Conservation (phyloP, 2,113 vertebrate genomes). For the Cyphomyrus discorhynchus region DNA sequence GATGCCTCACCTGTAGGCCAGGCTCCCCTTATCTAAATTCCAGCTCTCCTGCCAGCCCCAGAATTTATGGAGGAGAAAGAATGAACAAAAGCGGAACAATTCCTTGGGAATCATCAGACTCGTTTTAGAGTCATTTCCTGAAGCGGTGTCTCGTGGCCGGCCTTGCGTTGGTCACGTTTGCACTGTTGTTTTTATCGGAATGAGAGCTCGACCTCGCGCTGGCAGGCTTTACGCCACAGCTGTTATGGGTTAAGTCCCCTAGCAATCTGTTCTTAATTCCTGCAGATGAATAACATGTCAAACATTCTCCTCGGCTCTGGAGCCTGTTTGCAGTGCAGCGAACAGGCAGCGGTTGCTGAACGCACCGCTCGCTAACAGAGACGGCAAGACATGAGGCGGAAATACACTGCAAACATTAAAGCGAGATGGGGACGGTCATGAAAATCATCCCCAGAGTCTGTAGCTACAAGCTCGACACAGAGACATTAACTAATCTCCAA, state of each 20-base stretch:
- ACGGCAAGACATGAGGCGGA: constrained; percentile 31
- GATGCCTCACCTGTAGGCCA: constrained; percentile 42
- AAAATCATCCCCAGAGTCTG: background rate
- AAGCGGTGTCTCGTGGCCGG: background rate
- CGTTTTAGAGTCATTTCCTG: background rate
- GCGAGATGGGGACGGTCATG: background rate
- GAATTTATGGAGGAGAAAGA: background rate
- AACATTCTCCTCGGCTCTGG: constrained; percentile 8
- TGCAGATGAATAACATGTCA: constrained; percentile 23
- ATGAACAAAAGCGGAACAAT: background rate
- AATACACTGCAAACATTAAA: constrained; percentile 12
- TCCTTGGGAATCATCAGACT: background rate
- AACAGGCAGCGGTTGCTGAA: background rate
- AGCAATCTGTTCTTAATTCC: constrained; percentile 24
- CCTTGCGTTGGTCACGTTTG: background rate
- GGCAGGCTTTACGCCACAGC: background rate
- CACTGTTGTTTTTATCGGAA: background rate
- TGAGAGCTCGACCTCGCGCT: background rate
- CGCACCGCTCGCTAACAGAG: constrained; percentile 29
- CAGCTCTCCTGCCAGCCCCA: background rate
- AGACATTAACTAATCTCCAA: constrained; percentile 3
- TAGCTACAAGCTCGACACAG: background rate
- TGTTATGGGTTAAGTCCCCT: constrained; percentile 17
- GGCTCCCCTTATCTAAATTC: constrained; percentile 24
- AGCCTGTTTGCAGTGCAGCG: constrained; percentile 9